Evolutionary conservation across 2,113 vertebrate species (phyloP).

Genomic region (Gyps fulvus): DNA sequence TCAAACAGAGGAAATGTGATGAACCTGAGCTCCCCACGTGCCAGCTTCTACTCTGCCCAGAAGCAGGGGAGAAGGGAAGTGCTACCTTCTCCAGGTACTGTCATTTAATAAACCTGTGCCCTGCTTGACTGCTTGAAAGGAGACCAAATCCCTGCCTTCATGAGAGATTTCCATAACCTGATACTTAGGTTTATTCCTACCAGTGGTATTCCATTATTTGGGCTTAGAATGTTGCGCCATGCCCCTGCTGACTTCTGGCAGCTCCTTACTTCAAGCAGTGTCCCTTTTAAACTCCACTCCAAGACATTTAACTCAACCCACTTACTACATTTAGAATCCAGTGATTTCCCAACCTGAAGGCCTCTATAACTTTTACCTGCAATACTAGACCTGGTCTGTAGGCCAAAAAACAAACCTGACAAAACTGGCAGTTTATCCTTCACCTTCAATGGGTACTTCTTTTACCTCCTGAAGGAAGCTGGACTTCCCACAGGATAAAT

Average conservation of each 20-base stretch:
- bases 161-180: not conserved
- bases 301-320: not conserved
- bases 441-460: not conserved
- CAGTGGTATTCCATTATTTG: not conserved
- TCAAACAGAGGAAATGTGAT: not conserved
- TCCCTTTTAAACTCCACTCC: not conserved
- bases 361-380: not conserved
- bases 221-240: not conserved
- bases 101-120: not conserved
- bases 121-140: not conserved
- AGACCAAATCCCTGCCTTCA: not conserved
- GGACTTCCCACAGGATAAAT: not conserved
- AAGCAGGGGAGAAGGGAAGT: not conserved
- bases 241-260: not conserved
- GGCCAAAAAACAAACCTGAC: not conserved
- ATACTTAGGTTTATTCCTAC: not conserved
- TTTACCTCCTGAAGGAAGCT: not conserved
- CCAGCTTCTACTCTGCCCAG: not conserved
- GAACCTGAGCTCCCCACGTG: accelerated
- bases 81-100: not conserved
- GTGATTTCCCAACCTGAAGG: not conserved
- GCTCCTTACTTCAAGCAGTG: not conserved
- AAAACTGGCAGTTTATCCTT: not conserved
- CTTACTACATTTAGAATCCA: not conserved
- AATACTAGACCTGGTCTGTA: not conserved